A percentile compares a stretch with the other conserved stretches of the same genome.
phyloP scores from a whole-genome alignment of 2,113 vertebrate genomes.

The Nipponia nippon region DNA sequence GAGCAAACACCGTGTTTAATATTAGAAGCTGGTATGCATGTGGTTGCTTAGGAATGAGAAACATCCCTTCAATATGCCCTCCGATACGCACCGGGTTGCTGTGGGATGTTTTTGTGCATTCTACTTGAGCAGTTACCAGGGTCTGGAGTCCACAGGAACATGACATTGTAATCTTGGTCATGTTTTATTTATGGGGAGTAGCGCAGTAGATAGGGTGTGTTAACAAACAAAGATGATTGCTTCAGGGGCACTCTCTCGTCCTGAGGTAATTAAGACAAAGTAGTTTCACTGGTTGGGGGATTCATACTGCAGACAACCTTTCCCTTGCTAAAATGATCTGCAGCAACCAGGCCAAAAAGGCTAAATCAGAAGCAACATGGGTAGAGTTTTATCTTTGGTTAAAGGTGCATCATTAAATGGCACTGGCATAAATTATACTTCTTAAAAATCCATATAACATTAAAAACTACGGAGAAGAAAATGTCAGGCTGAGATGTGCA shows the following conservation, averaged over 20 bases:
- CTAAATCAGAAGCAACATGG: constrained; percentile 57
- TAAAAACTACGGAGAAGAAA: constrained; percentile 57
- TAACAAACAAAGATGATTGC: constrained; percentile 91
- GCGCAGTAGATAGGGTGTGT: constrained; percentile 78
- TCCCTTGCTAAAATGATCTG: constrained; percentile 63
- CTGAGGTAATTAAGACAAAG: constrained; percentile 88
- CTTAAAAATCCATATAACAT: constrained; percentile 65
- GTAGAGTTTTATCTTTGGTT: constrained; percentile 66
- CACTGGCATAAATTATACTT: constrained; percentile 65
- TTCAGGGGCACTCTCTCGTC: constrained; percentile 79
- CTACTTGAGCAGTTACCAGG: constrained; percentile 68
- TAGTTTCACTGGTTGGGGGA: constrained; percentile 74
- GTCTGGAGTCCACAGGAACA: constrained; percentile 75
- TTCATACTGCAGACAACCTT: constrained; percentile 67
- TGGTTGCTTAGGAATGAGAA: constrained; percentile 54
- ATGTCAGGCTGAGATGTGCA: constrained; percentile 51
- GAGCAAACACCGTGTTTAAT: constrained; percentile 1
- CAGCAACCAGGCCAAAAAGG: constrained; percentile 55
- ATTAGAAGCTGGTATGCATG: constrained; percentile 33
- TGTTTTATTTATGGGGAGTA: constrained; percentile 86
- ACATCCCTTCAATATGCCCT: constrained; percentile 44
- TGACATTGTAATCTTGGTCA: constrained; percentile 83
- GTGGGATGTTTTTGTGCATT: constrained; percentile 71
- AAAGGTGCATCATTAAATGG: constrained; percentile 68
- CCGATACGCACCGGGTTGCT: constrained; percentile 44